A percentile compares a stretch with the other conserved stretches of the same genome.
Conservation (phyloP, 2,113 vertebrate species). For the Motacilla alba region DNA sequence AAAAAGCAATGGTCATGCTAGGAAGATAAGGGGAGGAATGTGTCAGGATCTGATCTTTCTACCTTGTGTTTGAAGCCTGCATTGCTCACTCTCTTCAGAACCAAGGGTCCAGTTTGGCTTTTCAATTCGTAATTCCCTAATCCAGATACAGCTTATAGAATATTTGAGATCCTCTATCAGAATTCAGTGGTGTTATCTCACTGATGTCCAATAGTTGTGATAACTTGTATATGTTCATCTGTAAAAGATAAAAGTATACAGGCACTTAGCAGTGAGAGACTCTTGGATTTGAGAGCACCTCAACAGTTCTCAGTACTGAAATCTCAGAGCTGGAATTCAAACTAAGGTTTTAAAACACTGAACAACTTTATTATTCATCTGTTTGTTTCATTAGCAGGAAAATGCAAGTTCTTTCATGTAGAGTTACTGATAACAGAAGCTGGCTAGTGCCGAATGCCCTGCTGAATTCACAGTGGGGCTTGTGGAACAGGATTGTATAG, state of each 20-base stretch:
- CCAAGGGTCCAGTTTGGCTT: neutral
- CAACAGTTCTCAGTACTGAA: conserved; percentile 1
- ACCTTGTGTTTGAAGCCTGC: neutral
- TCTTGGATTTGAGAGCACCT: conserved; percentile 12
- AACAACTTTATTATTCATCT: conserved; percentile 52
- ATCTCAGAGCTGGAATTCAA: conserved; percentile 31
- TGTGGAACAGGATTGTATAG: conserved; percentile 63
- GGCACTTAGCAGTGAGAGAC: conserved; percentile 3
- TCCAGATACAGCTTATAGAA: neutral
- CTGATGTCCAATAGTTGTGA: neutral
- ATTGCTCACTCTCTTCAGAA: neutral
- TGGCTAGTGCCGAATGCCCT: conserved; percentile 54
- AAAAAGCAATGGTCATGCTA: neutral
- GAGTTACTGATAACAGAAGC: conserved; percentile 72
- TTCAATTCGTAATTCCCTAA: neutral
- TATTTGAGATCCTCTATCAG: neutral
- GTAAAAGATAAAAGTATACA: neutral
- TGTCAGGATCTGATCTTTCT: neutral
- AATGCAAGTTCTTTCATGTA: conserved; percentile 69
- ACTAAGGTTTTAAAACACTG: conserved; percentile 49
- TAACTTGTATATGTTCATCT: neutral
- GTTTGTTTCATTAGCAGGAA: conserved; percentile 63
- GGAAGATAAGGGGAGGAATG: neutral
- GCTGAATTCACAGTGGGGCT: conserved; percentile 74
- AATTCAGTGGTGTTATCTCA: neutral